Base-by-base conservation (phyloP, 2,888 invertebrate genomes). In the Caenorhabditis sp. region DNA sequence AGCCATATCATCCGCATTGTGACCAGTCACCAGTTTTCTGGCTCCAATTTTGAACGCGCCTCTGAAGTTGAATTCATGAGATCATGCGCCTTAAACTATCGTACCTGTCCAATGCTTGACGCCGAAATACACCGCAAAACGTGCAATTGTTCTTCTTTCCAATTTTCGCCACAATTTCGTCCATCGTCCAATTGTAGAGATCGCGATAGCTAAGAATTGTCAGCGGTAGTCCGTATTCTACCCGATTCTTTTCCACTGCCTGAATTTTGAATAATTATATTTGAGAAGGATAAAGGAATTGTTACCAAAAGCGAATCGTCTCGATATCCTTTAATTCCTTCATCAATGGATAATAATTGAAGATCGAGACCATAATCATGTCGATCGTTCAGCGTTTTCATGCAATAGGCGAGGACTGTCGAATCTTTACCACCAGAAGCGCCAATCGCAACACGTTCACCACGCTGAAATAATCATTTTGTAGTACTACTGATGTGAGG, bases 121-220 rank as follows among this genome's bases (percentile, higher is more conserved):
- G 91, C 67, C 97, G 90, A 88, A 99, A 97, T 21, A 90, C 90
- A 4, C 90, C 90, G 85, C 90, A 90, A 78, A 90, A 90, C 36
- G 90, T 90, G 83, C 99, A 99, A 89, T 99, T 99, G 89, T 96
- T 99, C 88, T 94, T 95, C 64, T 93, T 91, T 0, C 93, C 93
- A 67, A 90, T 91, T 87, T 90, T 89, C 78, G 90, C 88, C 0
- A 99, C 99, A 88, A 99, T 97, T 85, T 93, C 93, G 90, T 99
- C 99, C 96, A 97, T 97, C 3, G 97, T 97, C 99, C 99, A 99
- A 27, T 74, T 97, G 90, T 97, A 99, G 4, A 99, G 90, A 90
- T 90, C 89, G 84, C 96, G 93, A 88, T 99, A 99, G 0, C 97
- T 97, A 8, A 97, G 90, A 73, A 99, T 95, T 90, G 94, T 95